Evolutionary conservation across 2,888 invertebrate species (phyloP).

Genomic region (Tachina fera): DNA sequence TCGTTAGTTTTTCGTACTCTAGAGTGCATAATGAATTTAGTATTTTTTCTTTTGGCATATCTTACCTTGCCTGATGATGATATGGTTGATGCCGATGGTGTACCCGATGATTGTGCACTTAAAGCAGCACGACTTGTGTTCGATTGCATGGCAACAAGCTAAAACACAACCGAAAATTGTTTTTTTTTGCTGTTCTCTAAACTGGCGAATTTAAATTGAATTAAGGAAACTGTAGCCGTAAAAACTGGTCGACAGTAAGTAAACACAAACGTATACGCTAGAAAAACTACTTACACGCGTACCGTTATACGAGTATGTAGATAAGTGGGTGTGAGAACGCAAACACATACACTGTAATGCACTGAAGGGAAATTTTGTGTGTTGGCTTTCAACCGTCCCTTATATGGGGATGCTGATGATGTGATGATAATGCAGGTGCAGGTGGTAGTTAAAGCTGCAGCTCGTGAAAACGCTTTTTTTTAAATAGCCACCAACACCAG

Average conservation of each 20-base stretch:
- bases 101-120: slow-evolving; percentile 81
- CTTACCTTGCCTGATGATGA: slow-evolving; percentile 81
- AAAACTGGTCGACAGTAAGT: slow-evolving; percentile 36
- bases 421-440: background rate
- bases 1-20: background rate
- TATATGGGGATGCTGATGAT: background rate
- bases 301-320: background rate
- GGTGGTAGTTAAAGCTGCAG: background rate
- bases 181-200: background rate
- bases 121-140: slow-evolving; percentile 79
- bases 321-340: background rate
- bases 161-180: slow-evolving; percentile 49
- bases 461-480: slow-evolving; percentile 24
- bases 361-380: background rate
- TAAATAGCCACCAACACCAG: slow-evolving; percentile 27
- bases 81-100: slow-evolving; percentile 81
- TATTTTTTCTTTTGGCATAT: background rate
- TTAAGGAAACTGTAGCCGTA: slow-evolving; percentile 35
- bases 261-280: background rate
- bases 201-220: background rate
- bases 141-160: slow-evolving; percentile 77
- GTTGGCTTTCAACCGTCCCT: background rate
- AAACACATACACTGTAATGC: slow-evolving; percentile 5
- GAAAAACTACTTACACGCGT: background rate
- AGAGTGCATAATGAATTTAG: background rate